Evolutionary conservation across 1,140 invertebrate genomes (phyloP).

Genomic region (Eulimnadia texana): DNA sequence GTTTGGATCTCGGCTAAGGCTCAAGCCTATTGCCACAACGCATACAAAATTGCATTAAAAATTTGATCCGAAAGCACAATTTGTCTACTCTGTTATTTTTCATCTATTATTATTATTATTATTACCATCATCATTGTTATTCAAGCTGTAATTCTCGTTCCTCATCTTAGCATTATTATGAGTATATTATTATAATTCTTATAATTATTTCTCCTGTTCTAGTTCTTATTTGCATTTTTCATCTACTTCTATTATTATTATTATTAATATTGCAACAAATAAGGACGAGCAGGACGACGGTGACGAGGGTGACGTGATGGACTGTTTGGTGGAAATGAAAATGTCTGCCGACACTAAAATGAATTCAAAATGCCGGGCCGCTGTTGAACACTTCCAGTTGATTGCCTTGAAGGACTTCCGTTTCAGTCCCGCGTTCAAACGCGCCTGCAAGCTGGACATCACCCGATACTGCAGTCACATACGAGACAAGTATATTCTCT

Average conservation of each 20-base stretch:
- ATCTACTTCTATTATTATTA: neutral
- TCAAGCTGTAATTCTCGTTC: no score
- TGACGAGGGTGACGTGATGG: conserved; percentile 59
- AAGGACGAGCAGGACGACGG: conserved; percentile 54
- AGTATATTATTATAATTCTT: conserved; percentile 9
- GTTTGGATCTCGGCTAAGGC: no score
- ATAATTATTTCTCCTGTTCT: conserved; percentile 5
- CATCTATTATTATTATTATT: conserved; percentile 3
- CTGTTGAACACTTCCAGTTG: conserved; percentile 86
- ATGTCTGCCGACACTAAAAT: conserved; percentile 50
- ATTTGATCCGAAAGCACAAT: no score
- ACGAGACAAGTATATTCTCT: conserved; percentile 32
- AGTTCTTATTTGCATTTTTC: neutral
- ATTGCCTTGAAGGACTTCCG: conserved; percentile 85
- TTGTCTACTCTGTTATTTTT: conserved; percentile 13
- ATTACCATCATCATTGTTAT: no score
- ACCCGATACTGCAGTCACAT: conserved; percentile 54
- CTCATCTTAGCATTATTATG: conserved; percentile 1
- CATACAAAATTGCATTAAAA: no score
- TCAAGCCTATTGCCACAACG: no score
- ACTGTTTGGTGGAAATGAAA: conserved; percentile 86
- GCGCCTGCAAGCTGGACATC: conserved; percentile 75
- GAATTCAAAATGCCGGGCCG: conserved; percentile 67
- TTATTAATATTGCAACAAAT: no score
- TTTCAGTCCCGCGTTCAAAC: conserved; percentile 90